phyloP scores from a whole-genome alignment of 2,797 vertebrate species.

The Peromyscus nudipes region DNA sequence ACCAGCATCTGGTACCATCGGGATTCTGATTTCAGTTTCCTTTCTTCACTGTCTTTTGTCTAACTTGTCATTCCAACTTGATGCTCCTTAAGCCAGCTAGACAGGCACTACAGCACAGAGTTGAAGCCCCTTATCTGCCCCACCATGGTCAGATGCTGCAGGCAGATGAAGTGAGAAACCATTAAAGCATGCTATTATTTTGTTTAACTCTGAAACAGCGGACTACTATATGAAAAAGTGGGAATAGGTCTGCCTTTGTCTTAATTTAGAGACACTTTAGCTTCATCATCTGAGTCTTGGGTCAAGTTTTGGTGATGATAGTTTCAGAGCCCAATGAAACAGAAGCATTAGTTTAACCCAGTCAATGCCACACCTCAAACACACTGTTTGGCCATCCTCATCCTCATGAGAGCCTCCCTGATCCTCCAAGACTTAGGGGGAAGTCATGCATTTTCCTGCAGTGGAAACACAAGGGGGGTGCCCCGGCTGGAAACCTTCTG shows the following conservation, averaged over 20 bases:
- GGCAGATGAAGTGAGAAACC: conserved; percentile 79
- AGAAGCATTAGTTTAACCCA: conserved; percentile 77
- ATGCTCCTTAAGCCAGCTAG: conserved; percentile 74
- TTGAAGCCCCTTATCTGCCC: conserved; percentile 43
- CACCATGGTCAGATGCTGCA: conserved; percentile 80
- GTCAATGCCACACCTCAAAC: conserved; percentile 83
- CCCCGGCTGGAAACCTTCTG: conserved; percentile 95
- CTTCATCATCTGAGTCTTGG: conserved; percentile 80
- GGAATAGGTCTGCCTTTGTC: conserved; percentile 68
- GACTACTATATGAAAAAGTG: conserved; percentile 76
- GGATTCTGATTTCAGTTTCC: conserved; percentile 37
- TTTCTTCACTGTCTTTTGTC: conserved; percentile 36
- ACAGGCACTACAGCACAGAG: neutral
- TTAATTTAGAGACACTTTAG: conserved; percentile 73
- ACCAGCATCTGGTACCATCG: conserved; percentile 63
- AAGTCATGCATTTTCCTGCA: conserved; percentile 95
- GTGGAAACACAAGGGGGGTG: conserved; percentile 96
- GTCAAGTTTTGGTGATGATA: conserved; percentile 72
- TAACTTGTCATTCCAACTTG: conserved; percentile 64
- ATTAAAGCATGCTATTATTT: conserved; percentile 85
- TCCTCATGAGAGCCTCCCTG: conserved; percentile 70
- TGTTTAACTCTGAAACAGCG: conserved; percentile 77
- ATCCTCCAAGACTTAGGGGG: conserved; percentile 73
- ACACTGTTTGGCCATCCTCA: conserved; percentile 83
- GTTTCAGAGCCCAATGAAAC: conserved; percentile 81